Conservation (phyloP, 1,140 invertebrate species). For the Drosophila sechellia region DNA sequence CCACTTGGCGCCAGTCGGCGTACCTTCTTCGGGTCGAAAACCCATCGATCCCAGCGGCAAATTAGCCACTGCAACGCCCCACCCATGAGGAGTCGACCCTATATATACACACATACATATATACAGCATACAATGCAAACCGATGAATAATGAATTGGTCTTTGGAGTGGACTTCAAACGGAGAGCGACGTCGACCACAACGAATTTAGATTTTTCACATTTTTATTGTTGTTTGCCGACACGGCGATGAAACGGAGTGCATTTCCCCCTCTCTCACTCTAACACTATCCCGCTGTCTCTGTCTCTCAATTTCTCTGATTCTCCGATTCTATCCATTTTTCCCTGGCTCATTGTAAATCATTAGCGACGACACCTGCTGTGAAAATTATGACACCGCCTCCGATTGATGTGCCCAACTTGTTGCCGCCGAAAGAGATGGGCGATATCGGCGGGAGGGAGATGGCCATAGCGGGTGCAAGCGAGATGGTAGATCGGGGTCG, state of each 20-base stretch:
- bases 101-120: neutral
- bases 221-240: conserved; percentile 77
- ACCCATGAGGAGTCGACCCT: neutral
- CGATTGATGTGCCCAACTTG: conserved; percentile 75
- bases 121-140: conserved; percentile 26
- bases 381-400: conserved; percentile 84
- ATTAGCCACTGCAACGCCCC: conserved; percentile 74
- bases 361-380: conserved; percentile 83
- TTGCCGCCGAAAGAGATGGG: conserved; percentile 38
- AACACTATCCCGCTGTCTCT: neutral
- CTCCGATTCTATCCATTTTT: conserved; percentile 1
- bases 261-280: conserved; percentile 9
- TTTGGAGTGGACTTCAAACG: conserved; percentile 50
- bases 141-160: conserved; percentile 78
- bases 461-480: neutral
- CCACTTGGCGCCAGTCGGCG: conserved; percentile 59
- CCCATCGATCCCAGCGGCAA: conserved; percentile 43
- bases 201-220: conserved; percentile 70
- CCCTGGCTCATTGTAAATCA: conserved; percentile 66
- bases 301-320: neutral
- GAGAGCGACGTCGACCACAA: conserved; percentile 51
- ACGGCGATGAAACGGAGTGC: conserved; percentile 39
- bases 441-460: neutral
- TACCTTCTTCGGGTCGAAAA: conserved; percentile 5
- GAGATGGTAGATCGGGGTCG: neutral